These are phyloP conservation scores for Mus caroli DNA, from an alignment of 2,797 vertebrate genomes.

Conservation along the genomic window DNA sequence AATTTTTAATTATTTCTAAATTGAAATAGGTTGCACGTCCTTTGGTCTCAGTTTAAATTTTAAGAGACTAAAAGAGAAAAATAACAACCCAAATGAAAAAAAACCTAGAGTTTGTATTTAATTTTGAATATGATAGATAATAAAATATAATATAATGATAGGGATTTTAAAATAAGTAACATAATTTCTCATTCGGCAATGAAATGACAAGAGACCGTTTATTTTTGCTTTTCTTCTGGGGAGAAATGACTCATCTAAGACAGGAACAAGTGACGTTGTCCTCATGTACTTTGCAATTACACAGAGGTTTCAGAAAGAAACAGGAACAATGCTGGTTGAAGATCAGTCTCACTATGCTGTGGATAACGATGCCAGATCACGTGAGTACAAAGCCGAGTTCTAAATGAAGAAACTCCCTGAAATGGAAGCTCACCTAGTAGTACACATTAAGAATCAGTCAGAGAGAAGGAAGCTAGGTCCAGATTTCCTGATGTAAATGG, in stretches of 20 bases:
- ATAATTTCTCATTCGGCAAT: conserved; percentile 40
- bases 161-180: background rate
- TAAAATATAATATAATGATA: background rate
- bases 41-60: conserved; percentile 40
- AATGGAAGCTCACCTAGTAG: background rate
- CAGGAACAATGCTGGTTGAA: background rate
- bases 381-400: too few species aligned
- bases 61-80: conserved; percentile 18
- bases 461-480: background rate
- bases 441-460: background rate
- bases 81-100: background rate
- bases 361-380: too few species aligned
- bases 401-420: background rate
- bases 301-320: conserved; percentile 44
- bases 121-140: background rate
- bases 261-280: background rate
- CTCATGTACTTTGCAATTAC: conserved; percentile 18
- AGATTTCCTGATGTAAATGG: background rate
- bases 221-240: background rate
- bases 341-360: background rate
- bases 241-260: conserved; percentile 28
- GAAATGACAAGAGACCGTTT: background rate
- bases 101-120: background rate
- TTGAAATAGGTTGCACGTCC: conserved; percentile 11
- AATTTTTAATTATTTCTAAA: conserved; percentile 9